Percentiles rank a stretch among this genome's conserved stretches.
phyloP scores from a whole-genome alignment of 2,888 invertebrate species.

The Ariolimax columbianus region DNA sequence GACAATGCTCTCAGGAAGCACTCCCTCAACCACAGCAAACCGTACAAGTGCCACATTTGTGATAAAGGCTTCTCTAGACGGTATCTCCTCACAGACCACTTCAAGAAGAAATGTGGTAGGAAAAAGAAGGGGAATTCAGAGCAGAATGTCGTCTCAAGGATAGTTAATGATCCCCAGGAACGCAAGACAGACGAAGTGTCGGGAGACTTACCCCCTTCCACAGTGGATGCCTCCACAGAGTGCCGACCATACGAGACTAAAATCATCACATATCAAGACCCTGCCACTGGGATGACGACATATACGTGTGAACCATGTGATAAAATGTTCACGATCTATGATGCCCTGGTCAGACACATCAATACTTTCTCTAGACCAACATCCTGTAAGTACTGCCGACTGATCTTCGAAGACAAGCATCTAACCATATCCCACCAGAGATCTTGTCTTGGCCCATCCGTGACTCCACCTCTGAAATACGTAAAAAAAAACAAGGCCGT shows the following conservation, averaged over 20 bases:
- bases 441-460: conserved; percentile 38
- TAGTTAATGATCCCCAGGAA: neutral
- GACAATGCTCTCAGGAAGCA: conserved; percentile 47
- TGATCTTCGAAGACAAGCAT: conserved; percentile 44
- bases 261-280: conserved; percentile 14
- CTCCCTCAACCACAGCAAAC: conserved; percentile 46
- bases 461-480: neutral
- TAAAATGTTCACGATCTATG: conserved; percentile 43
- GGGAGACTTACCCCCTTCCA: neutral
- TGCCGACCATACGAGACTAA: conserved; percentile 21
- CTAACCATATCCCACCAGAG: conserved; percentile 37
- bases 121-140: neutral
- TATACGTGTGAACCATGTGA: conserved; percentile 45
- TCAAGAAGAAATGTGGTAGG: conserved; percentile 37
- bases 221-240: neutral
- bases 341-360: conserved; percentile 38
- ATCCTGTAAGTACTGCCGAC: conserved; percentile 40
- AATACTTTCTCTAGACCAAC: conserved; percentile 41
- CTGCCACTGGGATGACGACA: neutral
- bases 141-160: neutral
- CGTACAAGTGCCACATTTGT: conserved; percentile 50
- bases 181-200: neutral
- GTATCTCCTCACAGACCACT: conserved; percentile 45
- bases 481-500: neutral
- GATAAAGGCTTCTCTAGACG: conserved; percentile 44